Evolutionary conservation across 2,888 invertebrate species (phyloP).

Genomic region (Aphodius sticticus): DNA sequence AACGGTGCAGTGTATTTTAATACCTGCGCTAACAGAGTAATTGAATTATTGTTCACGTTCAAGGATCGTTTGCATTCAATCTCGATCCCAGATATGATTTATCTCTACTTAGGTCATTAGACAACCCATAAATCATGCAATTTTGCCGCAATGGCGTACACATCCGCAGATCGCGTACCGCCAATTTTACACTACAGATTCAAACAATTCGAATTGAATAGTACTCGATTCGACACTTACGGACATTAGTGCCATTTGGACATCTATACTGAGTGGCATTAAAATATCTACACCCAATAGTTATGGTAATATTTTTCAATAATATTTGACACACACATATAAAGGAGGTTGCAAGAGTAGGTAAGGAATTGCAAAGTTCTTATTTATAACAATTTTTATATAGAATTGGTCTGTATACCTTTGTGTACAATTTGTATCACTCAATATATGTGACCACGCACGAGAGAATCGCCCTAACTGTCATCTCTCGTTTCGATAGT

Average conservation of each 20-base stretch:
- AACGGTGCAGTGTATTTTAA: neutral
- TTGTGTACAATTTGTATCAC: no score
- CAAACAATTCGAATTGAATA: neutral
- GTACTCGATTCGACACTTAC: neutral
- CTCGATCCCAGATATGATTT: neutral
- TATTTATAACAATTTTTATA: no score
- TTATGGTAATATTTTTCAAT: no score
- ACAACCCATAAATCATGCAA: neutral
- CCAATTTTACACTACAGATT: neutral
- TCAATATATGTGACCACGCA: no score
- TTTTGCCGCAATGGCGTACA: neutral
- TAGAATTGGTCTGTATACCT: no score
- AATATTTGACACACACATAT: no score
- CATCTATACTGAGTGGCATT: neutral
- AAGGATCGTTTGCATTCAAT: neutral
- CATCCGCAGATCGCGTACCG: neutral
- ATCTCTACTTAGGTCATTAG: neutral
- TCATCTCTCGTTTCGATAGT: no score
- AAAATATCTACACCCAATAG: no score
- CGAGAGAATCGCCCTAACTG: no score
- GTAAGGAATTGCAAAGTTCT: no score
- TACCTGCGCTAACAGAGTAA: neutral
- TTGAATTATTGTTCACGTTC: conserved; percentile 4
- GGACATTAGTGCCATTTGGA: neutral
- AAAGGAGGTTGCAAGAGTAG: no score